A percentile compares a stretch with the other conserved stretches of the same genome.
Conservation (phyloP, 2,797 vertebrate species). For the Knipowitschia caucasica region DNA sequence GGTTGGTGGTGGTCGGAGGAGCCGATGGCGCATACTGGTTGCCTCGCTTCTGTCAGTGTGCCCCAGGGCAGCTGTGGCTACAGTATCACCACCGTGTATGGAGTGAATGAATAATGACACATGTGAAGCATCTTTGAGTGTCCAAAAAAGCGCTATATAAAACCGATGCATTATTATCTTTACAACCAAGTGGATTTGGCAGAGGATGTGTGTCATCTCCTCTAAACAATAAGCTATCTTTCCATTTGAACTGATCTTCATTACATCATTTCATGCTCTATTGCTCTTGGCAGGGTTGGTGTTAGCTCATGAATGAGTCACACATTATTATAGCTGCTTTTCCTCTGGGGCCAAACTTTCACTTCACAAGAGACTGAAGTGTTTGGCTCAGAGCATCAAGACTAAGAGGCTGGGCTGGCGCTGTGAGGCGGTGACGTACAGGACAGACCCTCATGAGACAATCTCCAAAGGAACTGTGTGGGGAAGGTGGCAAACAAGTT, state of each 20-base stretch:
- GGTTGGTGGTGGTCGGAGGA: no score
- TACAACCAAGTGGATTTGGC: no score
- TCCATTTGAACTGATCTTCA: constrained; percentile 20
- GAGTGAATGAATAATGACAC: no score
- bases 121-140: no score
- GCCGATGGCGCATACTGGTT: no score
- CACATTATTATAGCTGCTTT: constrained; percentile 31
- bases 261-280: background rate
- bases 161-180: no score
- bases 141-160: no score
- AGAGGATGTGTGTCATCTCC: no score
- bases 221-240: background rate
- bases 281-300: background rate
- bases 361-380: constrained; percentile 36
- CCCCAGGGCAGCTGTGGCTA: no score
- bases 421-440: constrained; percentile 48
- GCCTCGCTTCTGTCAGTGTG: no score
- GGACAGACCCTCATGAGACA: constrained; percentile 32
- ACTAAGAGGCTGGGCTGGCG: constrained; percentile 42
- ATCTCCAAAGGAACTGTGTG: constrained; percentile 35
- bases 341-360: constrained; percentile 38
- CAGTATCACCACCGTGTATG: no score
- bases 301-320: constrained; percentile 42
- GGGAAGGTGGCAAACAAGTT: constrained; percentile 49
- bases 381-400: constrained; percentile 48